Base-by-base conservation (phyloP, 2,888 invertebrate species). In the Folsomia candida region DNA sequence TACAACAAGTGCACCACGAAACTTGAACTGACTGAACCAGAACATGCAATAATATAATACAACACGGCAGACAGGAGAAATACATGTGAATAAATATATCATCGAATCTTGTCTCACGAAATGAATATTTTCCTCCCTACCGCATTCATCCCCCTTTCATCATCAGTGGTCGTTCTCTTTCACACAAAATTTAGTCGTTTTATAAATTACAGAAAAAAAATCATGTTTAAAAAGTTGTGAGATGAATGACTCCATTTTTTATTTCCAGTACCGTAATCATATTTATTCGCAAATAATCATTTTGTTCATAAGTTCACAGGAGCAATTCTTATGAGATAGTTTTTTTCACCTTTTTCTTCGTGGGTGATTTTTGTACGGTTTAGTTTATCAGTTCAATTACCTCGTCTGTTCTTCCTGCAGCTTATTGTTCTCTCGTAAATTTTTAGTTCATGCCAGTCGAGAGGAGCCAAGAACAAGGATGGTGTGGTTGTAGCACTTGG, bases 11-110 rank as follows among this genome's bases (percentile, higher is more conserved):
- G 9, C 6, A 20, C 14, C 47, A 64, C 20, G 24, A 64, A 51
- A 27, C 47, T 24, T 20, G 27, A 62, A 28, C 29, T 62, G 62
- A 62, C 62, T 62, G 62, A 64, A 64, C 51, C 64, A 64, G 64
- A 64, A 64, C 64, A 64, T 51, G 64, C 22, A 64, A 25, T 51
- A n/a, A 51, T 51, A 64, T 9, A 64, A 6, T n/a, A 11, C 20
- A n/a, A 57, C n/a, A n/a, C n/a, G n/a, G n/a, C n/a, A n/a, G n/a
- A n/a, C n/a, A n/a, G n/a, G n/a, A n/a, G n/a, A n/a, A n/a, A n/a
- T n/a, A 47, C 18, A 47, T 47, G 27, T 62, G 62, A 62, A 37
- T 62, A 62, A 62, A 27, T 29, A 22, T 29, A 29, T 64, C 47
- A 64, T 6, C 51, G n/a, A 20, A 51, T 51, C 27, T 29, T 26